A percentile compares a stretch with the other conserved stretches of the same genome.
These are phyloP conservation scores for cat (Felis catus) DNA, from an alignment of 2,113 vertebrate species.

Conservation along the genomic window DNA sequence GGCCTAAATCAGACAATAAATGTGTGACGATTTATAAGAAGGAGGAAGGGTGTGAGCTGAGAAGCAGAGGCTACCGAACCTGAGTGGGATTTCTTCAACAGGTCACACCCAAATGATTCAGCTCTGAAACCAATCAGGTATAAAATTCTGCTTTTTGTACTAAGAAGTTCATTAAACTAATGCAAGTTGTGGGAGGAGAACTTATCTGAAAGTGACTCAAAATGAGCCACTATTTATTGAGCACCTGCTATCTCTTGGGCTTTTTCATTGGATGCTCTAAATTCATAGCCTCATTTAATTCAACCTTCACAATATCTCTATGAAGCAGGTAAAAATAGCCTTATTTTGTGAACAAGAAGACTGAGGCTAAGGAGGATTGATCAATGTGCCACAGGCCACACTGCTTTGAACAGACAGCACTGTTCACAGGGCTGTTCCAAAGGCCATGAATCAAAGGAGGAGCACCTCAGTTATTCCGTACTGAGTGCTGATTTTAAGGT, in stretches of 20 bases:
- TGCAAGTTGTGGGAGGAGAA: background rate
- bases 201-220: background rate
- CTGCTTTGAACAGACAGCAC: background rate
- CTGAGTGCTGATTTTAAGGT: background rate
- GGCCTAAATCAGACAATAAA: background rate
- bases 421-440: background rate
- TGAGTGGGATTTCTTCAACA: background rate
- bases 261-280: background rate
- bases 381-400: background rate
- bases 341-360: background rate
- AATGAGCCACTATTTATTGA: background rate
- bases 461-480: background rate
- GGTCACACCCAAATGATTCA: background rate
- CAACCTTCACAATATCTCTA: background rate
- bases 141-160: background rate
- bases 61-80: background rate
- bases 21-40: background rate
- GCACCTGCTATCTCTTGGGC: background rate
- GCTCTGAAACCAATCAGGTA: background rate
- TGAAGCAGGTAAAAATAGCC: background rate
- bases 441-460: background rate
- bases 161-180: background rate
- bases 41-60: background rate
- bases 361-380: background rate
- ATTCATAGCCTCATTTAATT: background rate